Conservation (phyloP, 1,140 invertebrate species). For the Philopotamus ludificatus region DNA sequence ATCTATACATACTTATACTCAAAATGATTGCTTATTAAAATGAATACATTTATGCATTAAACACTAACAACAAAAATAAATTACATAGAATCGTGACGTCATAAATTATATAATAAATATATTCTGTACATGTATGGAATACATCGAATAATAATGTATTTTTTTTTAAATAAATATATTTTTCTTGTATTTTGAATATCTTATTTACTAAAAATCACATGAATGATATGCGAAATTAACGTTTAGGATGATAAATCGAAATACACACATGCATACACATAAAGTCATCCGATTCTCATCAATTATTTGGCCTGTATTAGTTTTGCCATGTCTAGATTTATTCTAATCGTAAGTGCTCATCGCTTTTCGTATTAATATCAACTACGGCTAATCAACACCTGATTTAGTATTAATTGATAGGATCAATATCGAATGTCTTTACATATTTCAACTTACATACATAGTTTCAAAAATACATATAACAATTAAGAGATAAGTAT, state of each 20-base stretch:
- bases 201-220: conserved; percentile 36
- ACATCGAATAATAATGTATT: too few species aligned
- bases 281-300: background rate
- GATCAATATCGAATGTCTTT: too few species aligned
- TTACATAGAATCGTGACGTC: too few species aligned
- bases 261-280: background rate
- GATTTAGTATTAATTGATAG: background rate
- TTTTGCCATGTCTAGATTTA: background rate
- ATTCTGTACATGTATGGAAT: too few species aligned
- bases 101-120: conserved; percentile 6
- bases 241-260: conserved; percentile 26
- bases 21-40: too few species aligned
- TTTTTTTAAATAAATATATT: conserved; percentile 25
- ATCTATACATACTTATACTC: too few species aligned
- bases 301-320: background rate
- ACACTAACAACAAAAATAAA: too few species aligned
- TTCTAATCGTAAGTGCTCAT: background rate
- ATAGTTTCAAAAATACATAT: too few species aligned
- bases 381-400: background rate
- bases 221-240: conserved; percentile 40
- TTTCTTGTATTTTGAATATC: conserved; percentile 5
- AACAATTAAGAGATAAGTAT: too few species aligned
- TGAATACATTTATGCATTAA: too few species aligned
- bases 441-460: too few species aligned
- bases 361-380: background rate